These are phyloP conservation scores for Antennarius striatus DNA, from an alignment of 2,113 vertebrate species.

Conservation along the genomic window DNA sequence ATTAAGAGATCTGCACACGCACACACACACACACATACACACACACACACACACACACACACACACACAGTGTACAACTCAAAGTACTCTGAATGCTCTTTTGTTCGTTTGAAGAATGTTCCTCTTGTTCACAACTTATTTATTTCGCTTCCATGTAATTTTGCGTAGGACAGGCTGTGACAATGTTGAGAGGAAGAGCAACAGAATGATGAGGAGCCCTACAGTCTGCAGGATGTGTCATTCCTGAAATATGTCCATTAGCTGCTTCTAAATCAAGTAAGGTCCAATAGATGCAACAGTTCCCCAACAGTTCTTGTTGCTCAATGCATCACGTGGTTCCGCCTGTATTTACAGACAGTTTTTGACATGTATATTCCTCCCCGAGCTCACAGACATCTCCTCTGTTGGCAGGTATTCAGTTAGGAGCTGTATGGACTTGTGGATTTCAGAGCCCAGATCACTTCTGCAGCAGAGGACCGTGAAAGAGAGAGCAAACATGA, in stretches of 20 bases:
- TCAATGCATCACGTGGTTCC: slow-evolving; percentile 36
- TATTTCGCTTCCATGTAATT: slow-evolving; percentile 59
- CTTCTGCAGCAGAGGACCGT: slow-evolving; percentile 5
- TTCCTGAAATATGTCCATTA: slow-evolving; percentile 50
- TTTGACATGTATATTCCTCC: slow-evolving; percentile 58
- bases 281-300: slow-evolving; percentile 27
- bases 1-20: too few species aligned
- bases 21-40: not conserved
- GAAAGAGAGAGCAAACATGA: slow-evolving; percentile 45
- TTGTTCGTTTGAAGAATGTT: slow-evolving; percentile 53
- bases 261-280: slow-evolving; percentile 31
- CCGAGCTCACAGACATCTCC: slow-evolving; percentile 42
- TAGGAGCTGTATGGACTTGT: slow-evolving; percentile 41
- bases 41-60: slow-evolving; percentile 14
- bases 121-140: slow-evolving; percentile 55
- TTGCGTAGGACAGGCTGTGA: slow-evolving; percentile 26
- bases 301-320: slow-evolving; percentile 62
- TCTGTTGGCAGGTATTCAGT: slow-evolving; percentile 57
- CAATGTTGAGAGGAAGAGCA: slow-evolving; percentile 29
- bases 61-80: slow-evolving; percentile 8
- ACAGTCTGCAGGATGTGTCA: slow-evolving; percentile 32
- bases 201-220: slow-evolving; percentile 17
- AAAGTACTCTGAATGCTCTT: slow-evolving; percentile 54
- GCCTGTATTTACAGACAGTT: slow-evolving; percentile 36
- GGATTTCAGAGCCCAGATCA: slow-evolving; percentile 41